These are phyloP conservation scores for Archilochus colubris DNA, from an alignment of 2,113 vertebrate species.

Conservation along the genomic window DNA sequence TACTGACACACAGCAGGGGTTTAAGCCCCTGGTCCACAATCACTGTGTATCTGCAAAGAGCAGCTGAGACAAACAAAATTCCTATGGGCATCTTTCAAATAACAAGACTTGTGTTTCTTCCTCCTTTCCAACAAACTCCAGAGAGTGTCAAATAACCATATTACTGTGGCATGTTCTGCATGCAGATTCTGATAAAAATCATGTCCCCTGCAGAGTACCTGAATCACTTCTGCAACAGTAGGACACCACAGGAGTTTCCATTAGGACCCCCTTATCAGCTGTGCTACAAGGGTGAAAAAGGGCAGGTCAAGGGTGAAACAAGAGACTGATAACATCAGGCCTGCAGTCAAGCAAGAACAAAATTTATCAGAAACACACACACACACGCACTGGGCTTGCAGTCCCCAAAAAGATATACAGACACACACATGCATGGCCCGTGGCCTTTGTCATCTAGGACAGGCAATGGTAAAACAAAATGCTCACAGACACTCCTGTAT, in stretches of 20 bases:
- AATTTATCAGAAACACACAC: background rate
- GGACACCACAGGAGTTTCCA: background rate
- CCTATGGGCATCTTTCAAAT: background rate
- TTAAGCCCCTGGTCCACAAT: background rate
- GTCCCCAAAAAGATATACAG: background rate
- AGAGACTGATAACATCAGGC: background rate
- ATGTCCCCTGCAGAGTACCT: background rate
- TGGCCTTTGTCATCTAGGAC: background rate
- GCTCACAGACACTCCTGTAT: background rate
- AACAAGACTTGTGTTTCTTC: background rate
- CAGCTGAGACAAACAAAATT: background rate
- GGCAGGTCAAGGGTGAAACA: background rate
- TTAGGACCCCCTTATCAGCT: background rate
- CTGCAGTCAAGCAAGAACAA: background rate
- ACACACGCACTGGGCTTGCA: background rate
- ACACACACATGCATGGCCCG: background rate
- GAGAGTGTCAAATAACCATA: background rate
- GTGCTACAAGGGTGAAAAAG: background rate
- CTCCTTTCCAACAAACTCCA: background rate
- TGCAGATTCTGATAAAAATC: background rate
- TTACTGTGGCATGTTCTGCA: rapidly evolving
- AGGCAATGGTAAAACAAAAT: background rate
- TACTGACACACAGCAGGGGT: background rate
- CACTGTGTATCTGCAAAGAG: background rate
- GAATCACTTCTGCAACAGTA: background rate